Evolutionary conservation across 2,797 vertebrate species (phyloP).

Genomic region (Mallotus villosus): DNA sequence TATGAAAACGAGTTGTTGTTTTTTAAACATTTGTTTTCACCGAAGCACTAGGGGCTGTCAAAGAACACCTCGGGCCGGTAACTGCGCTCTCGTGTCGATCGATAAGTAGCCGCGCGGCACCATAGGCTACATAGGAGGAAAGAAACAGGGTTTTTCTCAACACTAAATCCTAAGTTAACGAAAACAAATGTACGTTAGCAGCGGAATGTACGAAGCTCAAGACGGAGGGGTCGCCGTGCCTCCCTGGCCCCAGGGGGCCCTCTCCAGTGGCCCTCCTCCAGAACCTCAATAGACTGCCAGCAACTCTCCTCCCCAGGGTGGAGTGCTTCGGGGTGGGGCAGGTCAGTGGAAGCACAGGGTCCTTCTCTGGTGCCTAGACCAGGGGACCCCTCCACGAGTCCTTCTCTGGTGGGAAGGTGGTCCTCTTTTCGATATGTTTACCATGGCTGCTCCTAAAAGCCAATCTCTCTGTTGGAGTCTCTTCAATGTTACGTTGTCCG

Average conservation of each 20-base stretch:
- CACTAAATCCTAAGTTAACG: constrained; percentile 59
- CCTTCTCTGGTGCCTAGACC: constrained; percentile 74
- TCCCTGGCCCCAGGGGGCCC: constrained; percentile 47
- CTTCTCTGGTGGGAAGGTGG: constrained; percentile 39
- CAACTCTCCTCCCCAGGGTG: constrained; percentile 29
- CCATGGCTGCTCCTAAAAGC: constrained; percentile 57
- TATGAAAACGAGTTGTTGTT: constrained; percentile 27
- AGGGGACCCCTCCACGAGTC: constrained; percentile 67
- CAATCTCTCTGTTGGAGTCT: constrained; percentile 38
- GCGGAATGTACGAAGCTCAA: constrained; percentile 73
- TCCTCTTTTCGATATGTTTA: constrained; percentile 66
- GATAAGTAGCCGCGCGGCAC: constrained; percentile 22
- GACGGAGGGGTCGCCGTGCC: constrained; percentile 59
- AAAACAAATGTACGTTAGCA: constrained; percentile 70
- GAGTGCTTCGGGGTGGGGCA: constrained; percentile 52
- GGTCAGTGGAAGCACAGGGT: constrained; percentile 73
- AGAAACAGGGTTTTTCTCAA: constrained; percentile 68
- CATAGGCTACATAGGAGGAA: constrained; percentile 15
- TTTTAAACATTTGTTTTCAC: constrained; percentile 45
- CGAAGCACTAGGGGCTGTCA: constrained; percentile 59
- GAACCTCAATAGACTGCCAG: constrained; percentile 53
- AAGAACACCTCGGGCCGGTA: constrained; percentile 58
- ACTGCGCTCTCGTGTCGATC: constrained; percentile 34
- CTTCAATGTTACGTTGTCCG: constrained; percentile 55
- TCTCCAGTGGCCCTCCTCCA: constrained; percentile 55